Percentiles rank a stretch among this genome's conserved stretches.
phyloP scores from a whole-genome alignment of 2,113 vertebrate species.

The Nannobrachium achirus region DNA sequence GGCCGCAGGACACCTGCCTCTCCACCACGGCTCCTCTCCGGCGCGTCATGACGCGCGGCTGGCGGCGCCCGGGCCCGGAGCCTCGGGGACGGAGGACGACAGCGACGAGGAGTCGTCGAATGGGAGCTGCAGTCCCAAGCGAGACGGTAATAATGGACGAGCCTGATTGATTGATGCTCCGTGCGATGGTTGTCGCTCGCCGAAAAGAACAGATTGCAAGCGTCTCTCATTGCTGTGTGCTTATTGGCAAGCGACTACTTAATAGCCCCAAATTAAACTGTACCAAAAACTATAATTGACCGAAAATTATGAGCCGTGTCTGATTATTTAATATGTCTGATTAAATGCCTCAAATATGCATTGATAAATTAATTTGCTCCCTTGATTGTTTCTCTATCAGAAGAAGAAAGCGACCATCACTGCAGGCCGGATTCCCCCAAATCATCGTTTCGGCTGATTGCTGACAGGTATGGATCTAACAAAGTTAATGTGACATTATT shows the following conservation, averaged over 20 bases:
- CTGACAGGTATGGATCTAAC: conserved; percentile 90
- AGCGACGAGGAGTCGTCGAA: conserved; percentile 87
- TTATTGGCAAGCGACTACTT: too few relatives aligned
- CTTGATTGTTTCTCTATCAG: conserved; percentile 66
- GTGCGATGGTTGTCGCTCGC: too few relatives aligned
- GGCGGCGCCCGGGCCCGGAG: conserved; percentile 70
- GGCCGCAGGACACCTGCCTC: conserved; percentile 82
- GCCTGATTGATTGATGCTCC: too few relatives aligned
- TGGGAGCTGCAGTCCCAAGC: conserved; percentile 90
- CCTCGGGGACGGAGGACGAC: conserved; percentile 82
- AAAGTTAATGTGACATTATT: conserved; percentile 45
- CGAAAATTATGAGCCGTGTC: too few relatives aligned
- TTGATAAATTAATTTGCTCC: too few relatives aligned
- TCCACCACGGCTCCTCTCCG: conserved; percentile 79
- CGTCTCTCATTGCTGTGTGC: too few relatives aligned
- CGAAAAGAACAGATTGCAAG: too few relatives aligned
- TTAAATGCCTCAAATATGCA: too few relatives aligned
- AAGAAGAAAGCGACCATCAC: conserved; percentile 89
- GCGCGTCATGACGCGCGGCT: conserved; percentile 74
- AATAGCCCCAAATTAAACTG: too few relatives aligned
- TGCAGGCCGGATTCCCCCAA: conserved; percentile 89
- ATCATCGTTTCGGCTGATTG: conserved; percentile 90
- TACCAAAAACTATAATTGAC: too few relatives aligned
- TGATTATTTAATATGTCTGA: too few relatives aligned
- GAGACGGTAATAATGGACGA: conserved; percentile 82